Conservation (phyloP, 2,888 invertebrate genomes). For the Eurytoma californica region DNA sequence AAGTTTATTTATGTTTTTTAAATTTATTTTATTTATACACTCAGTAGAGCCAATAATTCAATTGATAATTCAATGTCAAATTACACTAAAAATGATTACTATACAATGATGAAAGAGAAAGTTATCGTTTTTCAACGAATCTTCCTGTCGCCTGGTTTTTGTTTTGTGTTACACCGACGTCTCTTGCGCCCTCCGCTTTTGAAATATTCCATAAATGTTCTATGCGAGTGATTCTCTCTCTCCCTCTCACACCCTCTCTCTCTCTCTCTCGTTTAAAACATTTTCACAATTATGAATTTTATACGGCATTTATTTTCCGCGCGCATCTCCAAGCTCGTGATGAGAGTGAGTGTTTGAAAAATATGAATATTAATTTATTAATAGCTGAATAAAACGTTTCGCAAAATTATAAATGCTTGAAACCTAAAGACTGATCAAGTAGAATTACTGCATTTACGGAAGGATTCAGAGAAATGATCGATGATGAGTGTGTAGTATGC, state of each 20-base stretch:
- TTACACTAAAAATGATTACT: constrained; percentile 74
- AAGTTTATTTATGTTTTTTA: constrained; percentile 64
- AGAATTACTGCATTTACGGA: constrained; percentile 62
- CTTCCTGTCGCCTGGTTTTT: constrained; percentile 64
- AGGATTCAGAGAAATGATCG: constrained; percentile 64
- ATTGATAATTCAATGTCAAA: constrained; percentile 71
- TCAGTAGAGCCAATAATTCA: constrained; percentile 72
- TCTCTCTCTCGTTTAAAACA: constrained; percentile 7
- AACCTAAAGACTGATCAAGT: constrained; percentile 60
- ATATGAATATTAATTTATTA: too few relatives aligned
- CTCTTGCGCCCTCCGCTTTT: constrained; percentile 42
- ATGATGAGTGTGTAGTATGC: constrained; percentile 59
- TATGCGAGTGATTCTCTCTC: constrained; percentile 23
- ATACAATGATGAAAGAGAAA: constrained; percentile 74
- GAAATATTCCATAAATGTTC: constrained; percentile 25
- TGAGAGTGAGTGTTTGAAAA: constrained; percentile 37
- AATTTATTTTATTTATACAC: constrained; percentile 65
- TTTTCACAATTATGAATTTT: too few relatives aligned
- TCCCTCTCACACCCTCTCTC: constrained; percentile 36
- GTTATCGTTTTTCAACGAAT: constrained; percentile 45
- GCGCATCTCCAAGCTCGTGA: constrained; percentile 37
- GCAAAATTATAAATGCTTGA: constrained; percentile 61
- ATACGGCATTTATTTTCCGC: constrained; percentile 34
- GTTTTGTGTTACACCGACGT: constrained; percentile 22
- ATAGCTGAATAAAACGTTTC: constrained; percentile 49